Conservation (phyloP, 2,113 vertebrate genomes). For the Cairina moschata region DNA sequence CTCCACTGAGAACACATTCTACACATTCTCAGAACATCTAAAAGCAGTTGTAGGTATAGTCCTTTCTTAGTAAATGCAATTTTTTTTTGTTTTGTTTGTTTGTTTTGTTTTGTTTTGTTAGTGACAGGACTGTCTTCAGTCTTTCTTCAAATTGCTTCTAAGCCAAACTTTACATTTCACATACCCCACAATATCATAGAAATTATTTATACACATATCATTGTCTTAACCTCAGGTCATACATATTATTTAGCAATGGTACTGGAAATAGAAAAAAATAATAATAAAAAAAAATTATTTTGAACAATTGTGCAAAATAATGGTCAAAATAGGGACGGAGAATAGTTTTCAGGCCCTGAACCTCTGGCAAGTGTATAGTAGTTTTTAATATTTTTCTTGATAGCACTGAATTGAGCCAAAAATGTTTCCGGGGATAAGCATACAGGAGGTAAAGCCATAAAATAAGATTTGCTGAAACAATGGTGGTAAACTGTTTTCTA, state of each 20-base stretch:
- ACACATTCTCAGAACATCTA: neutral
- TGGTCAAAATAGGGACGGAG: neutral
- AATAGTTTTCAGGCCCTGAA: neutral
- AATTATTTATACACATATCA: neutral
- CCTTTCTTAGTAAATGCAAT: neutral
- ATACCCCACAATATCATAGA: neutral
- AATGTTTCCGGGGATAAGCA: neutral
- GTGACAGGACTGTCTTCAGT: neutral
- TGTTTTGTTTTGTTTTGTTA: neutral
- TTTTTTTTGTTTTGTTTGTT: neutral
- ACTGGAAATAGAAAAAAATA: neutral
- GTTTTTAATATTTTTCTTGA: neutral
- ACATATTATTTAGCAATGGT: neutral
- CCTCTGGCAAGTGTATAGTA: neutral
- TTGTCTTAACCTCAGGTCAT: neutral
- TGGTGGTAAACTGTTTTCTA: neutral
- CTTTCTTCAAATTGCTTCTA: neutral
- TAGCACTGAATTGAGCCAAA: neutral
- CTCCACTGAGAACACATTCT: neutral
- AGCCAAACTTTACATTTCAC: neutral
- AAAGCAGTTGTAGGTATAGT: neutral
- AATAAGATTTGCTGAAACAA: neutral
- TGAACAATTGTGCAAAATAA: neutral
- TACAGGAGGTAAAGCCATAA: neutral
- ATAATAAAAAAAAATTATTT: neutral